Evolutionary conservation across 2,113 vertebrate species (phyloP), one percentile per base, ranked within the genome.

Genomic region (Amia ocellicauda): DNA sequence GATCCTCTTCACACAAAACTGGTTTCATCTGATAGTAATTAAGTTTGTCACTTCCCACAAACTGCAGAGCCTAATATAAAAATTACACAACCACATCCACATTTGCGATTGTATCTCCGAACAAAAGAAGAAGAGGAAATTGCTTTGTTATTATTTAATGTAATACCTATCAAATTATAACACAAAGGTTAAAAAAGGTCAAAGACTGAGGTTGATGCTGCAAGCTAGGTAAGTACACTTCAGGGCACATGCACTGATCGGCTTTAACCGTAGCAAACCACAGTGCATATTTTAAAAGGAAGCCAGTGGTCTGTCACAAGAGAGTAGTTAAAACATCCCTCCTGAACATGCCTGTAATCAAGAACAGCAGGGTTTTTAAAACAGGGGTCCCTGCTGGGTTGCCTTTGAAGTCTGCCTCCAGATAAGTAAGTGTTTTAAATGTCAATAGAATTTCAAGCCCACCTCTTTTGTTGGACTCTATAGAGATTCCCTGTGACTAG

Each of bases 341-440:
- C 66, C 56, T 55, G 49, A 79, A 58, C 51, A 70, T 64, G 69
- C 42, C 56, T 49, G 54, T 72, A 76, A 76, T 83, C 69, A 77
- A 71, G 64, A 41, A 64, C 36, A 43, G 62, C 55, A 52, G 64
- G 20, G 24, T 3, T 63, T 69, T 74, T 69, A 54, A 65, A 74
- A 73, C 68, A 64, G 62, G 70, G 69, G 52, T 64, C 69, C 72
- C 74, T 43, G 66, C 72, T 60, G 67, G 45, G 63, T 52, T 69
- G 61, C 56, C 71, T 80, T 69, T 80, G 67, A 78, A 72, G 75
- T 70, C 58, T 23, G 66, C 67, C 59, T 73, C 51, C 59, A 66
- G 68, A 69, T 53, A 63, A 62, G 60, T 13, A 63, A 67, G 64
- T 66, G 66, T 67, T 83, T 76, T 66, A 77, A 77, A 78, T 78